A percentile compares a stretch with the other conserved stretches of the same genome.
These are phyloP conservation scores for Tenualosa thibaudeaui DNA, from an alignment of 2,797 vertebrate species.

Conservation along the genomic window DNA sequence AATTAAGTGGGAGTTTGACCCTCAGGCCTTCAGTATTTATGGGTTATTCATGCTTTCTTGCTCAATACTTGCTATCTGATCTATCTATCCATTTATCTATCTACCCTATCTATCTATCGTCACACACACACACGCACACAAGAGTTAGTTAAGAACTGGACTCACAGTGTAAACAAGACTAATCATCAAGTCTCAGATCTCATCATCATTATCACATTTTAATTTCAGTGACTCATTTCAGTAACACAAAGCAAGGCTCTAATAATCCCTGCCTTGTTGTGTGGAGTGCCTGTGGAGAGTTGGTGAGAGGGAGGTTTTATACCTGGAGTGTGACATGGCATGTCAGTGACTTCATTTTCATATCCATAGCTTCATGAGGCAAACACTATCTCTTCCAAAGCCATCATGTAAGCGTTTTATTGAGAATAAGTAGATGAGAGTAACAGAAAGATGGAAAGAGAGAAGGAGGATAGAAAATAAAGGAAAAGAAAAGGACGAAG, in stretches of 20 bases:
- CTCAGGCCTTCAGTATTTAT: not conserved
- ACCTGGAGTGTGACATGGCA: not conserved
- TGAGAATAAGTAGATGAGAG: not conserved
- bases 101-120: not conserved
- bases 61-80: not conserved
- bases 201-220: constrained; percentile 4
- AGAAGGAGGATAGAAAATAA: too few species aligned
- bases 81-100: not conserved
- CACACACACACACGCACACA: not conserved
- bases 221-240: not conserved
- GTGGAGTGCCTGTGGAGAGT: not conserved
- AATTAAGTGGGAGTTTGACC: not conserved
- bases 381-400: not conserved
- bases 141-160: constrained; percentile 1
- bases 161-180: not conserved
- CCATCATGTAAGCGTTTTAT: not conserved
- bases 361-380: not conserved
- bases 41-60: not conserved
- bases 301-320: not conserved
- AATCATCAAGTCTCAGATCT: not conserved
- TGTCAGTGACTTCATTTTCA: not conserved
- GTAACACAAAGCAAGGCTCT: not conserved
- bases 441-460: too few species aligned
- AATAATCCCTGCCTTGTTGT: constrained; percentile 5
- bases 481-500: not conserved